A percentile compares a stretch with the other conserved stretches of the same genome.
Conservation (phyloP, 2,797 vertebrate species). For the Macrochelys suwanniensis region DNA sequence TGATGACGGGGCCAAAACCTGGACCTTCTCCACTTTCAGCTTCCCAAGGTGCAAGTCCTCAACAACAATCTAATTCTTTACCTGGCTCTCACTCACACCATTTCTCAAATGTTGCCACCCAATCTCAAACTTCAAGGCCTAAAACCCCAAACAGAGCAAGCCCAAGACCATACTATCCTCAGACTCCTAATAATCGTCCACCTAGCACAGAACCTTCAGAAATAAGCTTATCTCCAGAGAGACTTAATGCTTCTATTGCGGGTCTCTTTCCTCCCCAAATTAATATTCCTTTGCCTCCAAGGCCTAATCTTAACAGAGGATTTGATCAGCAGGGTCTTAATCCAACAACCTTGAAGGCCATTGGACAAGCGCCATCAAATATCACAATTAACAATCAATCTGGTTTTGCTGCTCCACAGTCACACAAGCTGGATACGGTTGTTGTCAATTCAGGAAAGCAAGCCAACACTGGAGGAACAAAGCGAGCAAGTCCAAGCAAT, state of each 20-base stretch:
- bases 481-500: constrained; percentile 95
- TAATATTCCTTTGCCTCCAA: constrained; percentile 97
- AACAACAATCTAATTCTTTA: constrained; percentile 89
- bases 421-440: constrained; percentile 84
- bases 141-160: constrained; percentile 99
- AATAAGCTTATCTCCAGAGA: constrained; percentile 98
- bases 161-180: constrained; percentile 96
- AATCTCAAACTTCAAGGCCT: constrained; percentile 95
- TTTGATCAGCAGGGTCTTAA: constrained; percentile 99
- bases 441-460: constrained; percentile 92
- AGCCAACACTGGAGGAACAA: constrained; percentile 85
- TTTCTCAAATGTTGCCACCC: constrained; percentile 91
- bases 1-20: constrained; percentile 90
- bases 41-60: constrained; percentile 92
- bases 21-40: constrained; percentile 88
- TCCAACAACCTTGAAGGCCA: constrained; percentile 98
- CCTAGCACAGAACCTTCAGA: constrained; percentile 98
- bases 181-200: constrained; percentile 97
- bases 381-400: constrained; percentile 87
- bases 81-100: constrained; percentile 89
- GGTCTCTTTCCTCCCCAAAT: constrained; percentile 99
- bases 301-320: constrained; percentile 92
- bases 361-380: constrained; percentile 95
- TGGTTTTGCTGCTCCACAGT: constrained; percentile 81
- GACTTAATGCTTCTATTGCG: constrained; percentile 98